phyloP scores from a whole-genome alignment of 1,140 invertebrate genomes.

The Adelges cooleyi region DNA sequence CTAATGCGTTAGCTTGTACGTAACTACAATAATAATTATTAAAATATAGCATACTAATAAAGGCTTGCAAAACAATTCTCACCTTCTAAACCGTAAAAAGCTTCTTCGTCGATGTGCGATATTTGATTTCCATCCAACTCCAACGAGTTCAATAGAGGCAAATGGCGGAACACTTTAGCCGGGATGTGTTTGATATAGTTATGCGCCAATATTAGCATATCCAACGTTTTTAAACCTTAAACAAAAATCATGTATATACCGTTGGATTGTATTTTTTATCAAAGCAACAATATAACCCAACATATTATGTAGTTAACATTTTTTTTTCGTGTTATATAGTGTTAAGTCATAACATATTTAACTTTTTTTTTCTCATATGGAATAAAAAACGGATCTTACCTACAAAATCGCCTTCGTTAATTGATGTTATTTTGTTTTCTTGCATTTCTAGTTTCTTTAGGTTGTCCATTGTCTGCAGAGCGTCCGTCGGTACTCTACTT shows the following conservation, averaged over 20 bases:
- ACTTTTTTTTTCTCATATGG: not conserved
- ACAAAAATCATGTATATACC: too few species aligned
- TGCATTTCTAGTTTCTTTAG: slow-evolving; percentile 76
- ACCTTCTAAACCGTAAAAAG: slow-evolving; percentile 78
- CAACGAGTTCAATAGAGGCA: slow-evolving; percentile 66
- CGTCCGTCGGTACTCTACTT: slow-evolving; percentile 58
- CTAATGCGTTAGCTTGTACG: too few species aligned
- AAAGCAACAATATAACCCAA: too few species aligned
- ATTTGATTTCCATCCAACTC: slow-evolving; percentile 78
- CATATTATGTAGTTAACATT: not conserved
- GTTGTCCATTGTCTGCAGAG: slow-evolving; percentile 60
- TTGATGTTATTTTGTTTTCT: slow-evolving; percentile 65
- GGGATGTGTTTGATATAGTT: slow-evolving; percentile 67
- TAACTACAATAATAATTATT: too few species aligned
- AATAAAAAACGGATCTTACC: slow-evolving; percentile 44
- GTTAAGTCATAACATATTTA: too few species aligned
- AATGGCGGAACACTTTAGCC: slow-evolving; percentile 63
- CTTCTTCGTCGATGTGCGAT: slow-evolving; percentile 61
- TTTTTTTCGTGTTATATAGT: not conserved
- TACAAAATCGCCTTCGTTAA: slow-evolving; percentile 69
- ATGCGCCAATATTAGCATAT: slow-evolving; percentile 69
- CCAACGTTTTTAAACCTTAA: slow-evolving; percentile 61
- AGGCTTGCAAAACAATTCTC: slow-evolving; percentile 33
- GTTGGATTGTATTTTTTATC: not conserved
- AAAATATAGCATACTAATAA: too few species aligned